These are phyloP conservation scores for Carlito syrichta DNA, from an alignment of 2,113 vertebrate species.

Conservation along the genomic window DNA sequence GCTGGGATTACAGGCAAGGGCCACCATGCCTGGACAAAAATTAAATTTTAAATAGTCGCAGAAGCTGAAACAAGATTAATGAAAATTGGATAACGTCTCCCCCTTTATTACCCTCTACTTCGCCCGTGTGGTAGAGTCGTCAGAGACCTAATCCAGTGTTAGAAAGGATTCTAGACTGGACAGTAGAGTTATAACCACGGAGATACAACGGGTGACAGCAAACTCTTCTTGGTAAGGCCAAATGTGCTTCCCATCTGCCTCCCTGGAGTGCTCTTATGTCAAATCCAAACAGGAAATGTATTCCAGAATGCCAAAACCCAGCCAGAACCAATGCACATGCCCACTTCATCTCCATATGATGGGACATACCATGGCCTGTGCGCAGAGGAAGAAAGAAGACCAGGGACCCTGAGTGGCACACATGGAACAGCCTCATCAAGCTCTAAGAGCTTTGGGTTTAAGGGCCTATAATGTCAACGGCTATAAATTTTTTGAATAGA, in stretches of 20 bases:
- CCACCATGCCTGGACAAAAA: too few species aligned
- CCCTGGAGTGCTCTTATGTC: background rate
- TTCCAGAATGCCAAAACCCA: background rate
- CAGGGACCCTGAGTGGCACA: too few species aligned
- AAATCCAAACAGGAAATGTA: background rate
- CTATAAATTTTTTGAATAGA: background rate
- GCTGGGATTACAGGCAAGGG: too few species aligned
- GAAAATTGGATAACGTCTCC: background rate
- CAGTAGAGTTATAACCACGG: background rate
- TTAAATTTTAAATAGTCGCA: background rate
- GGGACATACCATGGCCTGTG: rapidly evolving
- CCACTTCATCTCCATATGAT: too few species aligned
- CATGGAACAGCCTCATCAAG: background rate
- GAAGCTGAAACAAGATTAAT: background rate
- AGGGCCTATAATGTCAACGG: too few species aligned
- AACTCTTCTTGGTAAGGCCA: background rate
- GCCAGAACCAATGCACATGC: background rate
- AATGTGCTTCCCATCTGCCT: background rate
- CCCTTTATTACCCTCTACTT: background rate
- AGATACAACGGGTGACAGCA: background rate
- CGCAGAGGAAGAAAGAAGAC: background rate
- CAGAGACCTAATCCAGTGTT: background rate
- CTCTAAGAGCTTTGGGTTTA: background rate
- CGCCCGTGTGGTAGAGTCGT: background rate
- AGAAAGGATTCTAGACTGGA: background rate